A percentile compares a stretch with the other conserved stretches of the same genome.
phyloP scores from a whole-genome alignment of 2,797 vertebrate species.

The Parotocinclus haroldoi region DNA sequence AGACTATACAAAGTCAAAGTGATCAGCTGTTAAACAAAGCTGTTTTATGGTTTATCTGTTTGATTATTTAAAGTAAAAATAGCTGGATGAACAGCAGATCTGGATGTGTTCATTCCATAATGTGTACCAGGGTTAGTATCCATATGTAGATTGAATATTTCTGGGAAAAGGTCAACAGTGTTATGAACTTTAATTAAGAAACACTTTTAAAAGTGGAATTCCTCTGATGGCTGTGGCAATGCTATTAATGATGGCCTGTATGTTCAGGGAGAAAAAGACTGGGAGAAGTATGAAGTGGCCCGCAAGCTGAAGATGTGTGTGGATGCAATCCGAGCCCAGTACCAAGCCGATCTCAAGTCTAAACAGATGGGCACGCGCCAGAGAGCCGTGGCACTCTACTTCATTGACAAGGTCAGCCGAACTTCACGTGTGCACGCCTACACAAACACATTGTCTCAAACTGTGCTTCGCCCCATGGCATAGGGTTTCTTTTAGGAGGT shows the following conservation, averaged over 20 bases:
- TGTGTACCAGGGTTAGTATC: no score
- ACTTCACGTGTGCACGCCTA: neutral
- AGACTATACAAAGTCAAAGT: conserved; percentile 28
- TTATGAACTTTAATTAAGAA: no score
- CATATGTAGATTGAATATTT: no score
- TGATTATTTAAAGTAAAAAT: no score
- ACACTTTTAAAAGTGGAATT: no score
- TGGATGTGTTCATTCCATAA: no score
- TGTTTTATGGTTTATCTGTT: no score
- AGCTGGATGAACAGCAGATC: neutral
- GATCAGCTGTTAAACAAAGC: no score
- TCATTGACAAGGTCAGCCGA: conserved; percentile 69
- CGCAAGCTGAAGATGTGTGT: conserved; percentile 66
- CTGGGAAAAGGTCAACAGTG: no score
- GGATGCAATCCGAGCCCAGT: conserved; percentile 63
- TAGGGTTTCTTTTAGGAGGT: no score
- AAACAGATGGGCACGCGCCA: conserved; percentile 67
- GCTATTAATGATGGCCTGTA: no score
- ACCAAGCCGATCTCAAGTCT: conserved; percentile 64
- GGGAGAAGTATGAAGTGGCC: conserved; percentile 70
- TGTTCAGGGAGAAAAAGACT: conserved; percentile 68
- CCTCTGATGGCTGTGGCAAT: no score
- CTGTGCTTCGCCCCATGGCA: neutral
- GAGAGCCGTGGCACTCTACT: conserved; percentile 72
- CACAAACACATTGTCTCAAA: neutral